phyloP scores from a whole-genome alignment of 2,797 vertebrate genomes.

The Anguilla anguilla region DNA sequence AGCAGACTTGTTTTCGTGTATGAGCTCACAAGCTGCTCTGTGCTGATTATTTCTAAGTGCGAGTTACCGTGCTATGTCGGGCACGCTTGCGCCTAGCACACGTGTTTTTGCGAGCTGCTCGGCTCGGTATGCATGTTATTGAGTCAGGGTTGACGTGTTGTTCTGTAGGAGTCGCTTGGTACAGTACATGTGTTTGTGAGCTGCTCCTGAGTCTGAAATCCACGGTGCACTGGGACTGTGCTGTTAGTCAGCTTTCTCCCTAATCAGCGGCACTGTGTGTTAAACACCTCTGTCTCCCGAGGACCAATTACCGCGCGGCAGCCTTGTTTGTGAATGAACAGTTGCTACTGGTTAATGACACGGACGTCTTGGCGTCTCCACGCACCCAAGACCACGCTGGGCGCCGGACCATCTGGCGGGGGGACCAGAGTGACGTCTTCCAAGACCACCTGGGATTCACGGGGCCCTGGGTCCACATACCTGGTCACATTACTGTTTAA shows the following conservation, averaged over 20 bases:
- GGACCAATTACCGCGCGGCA: constrained; percentile 66
- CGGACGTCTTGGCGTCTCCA: constrained; percentile 61
- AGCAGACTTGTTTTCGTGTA: not conserved
- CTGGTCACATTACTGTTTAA: not conserved
- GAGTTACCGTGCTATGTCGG: not conserved
- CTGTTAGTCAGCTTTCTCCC: constrained; percentile 60
- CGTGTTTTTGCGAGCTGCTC: not conserved
- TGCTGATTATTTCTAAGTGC: not conserved
- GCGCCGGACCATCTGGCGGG: constrained; percentile 46
- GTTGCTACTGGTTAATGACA: constrained; percentile 33
- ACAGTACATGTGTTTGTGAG: constrained; percentile 5
- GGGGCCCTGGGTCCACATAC: not conserved
- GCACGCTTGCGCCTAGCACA: not conserved
- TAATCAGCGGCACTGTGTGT: constrained; percentile 67
- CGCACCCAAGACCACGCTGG: constrained; percentile 57
- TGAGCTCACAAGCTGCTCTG: not conserved
- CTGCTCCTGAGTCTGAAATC: constrained; percentile 55
- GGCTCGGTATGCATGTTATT: not conserved
- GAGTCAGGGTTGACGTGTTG: constrained; percentile 9
- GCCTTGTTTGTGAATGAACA: constrained; percentile 64
- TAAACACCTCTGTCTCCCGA: constrained; percentile 62
- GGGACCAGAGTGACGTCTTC: not conserved
- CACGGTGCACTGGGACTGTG: constrained; percentile 67
- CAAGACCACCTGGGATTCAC: constrained; percentile 11
- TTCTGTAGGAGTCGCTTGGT: not conserved